Conservation (phyloP, 1,140 invertebrate genomes). For the Homarus americanus region DNA sequence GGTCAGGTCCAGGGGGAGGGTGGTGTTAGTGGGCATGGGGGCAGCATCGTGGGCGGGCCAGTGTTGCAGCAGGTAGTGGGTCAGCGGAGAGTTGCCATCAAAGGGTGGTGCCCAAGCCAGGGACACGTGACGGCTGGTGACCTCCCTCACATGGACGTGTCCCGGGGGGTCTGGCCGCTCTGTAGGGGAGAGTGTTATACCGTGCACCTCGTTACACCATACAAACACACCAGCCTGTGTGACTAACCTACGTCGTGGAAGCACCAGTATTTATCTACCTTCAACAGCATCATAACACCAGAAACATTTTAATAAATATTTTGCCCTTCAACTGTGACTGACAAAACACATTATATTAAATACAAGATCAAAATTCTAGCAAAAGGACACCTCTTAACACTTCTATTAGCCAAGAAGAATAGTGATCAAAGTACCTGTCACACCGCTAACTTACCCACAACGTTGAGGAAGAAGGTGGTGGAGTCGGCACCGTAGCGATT, state of each 20-base stretch:
- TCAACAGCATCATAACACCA: too few relatives aligned
- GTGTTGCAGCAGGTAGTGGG: constrained; percentile 77
- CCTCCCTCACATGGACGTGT: constrained; percentile 78
- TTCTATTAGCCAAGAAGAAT: too few relatives aligned
- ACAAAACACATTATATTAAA: too few relatives aligned
- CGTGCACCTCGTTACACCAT: too few relatives aligned
- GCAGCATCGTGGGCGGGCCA: constrained; percentile 29
- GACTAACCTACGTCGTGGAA: too few relatives aligned
- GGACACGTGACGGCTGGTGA: constrained; percentile 77
- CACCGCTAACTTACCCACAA: constrained; percentile 73
- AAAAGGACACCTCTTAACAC: too few relatives aligned
- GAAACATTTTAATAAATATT: too few relatives aligned
- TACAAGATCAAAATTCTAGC: too few relatives aligned
- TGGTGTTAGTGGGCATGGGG: constrained; percentile 35
- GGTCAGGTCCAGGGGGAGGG: constrained; percentile 47
- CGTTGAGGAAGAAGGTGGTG: constrained; percentile 70
- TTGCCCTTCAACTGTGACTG: too few relatives aligned
- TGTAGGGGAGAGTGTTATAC: constrained; percentile 72
- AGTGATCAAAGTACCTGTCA: too few relatives aligned
- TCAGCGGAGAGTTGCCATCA: constrained; percentile 80
- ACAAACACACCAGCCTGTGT: too few relatives aligned
- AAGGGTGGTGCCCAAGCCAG: constrained; percentile 79
- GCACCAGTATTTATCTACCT: too few relatives aligned
- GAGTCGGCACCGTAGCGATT: constrained; percentile 73
- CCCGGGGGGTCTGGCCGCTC: constrained; percentile 79